Percentiles rank a stretch among this genome's conserved stretches.
These are phyloP conservation scores for Pycnomerus fuliginosus DNA, from an alignment of 2,888 invertebrate genomes.

Conservation along the genomic window DNA sequence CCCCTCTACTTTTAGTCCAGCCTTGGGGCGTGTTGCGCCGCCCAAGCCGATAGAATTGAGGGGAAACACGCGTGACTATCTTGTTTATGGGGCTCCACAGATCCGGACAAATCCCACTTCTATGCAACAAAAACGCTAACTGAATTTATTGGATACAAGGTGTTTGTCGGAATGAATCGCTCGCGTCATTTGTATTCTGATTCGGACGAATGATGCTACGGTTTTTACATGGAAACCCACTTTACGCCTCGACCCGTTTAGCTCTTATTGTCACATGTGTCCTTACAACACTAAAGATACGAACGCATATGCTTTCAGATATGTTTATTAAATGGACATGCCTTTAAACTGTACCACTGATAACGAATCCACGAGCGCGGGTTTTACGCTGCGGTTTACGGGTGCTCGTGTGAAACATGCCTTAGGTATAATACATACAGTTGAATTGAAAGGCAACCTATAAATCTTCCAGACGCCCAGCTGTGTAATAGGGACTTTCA, in stretches of 20 bases:
- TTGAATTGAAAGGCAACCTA: too few species aligned
- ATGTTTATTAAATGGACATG: constrained; percentile 54
- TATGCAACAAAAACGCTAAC: constrained; percentile 54
- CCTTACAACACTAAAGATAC: constrained; percentile 47
- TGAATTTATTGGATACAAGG: constrained; percentile 57
- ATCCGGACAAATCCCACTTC: constrained; percentile 55
- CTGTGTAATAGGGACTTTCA: too few species aligned
- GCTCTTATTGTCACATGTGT: constrained; percentile 50
- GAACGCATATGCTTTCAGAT: constrained; percentile 46
- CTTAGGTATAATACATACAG: too few species aligned
- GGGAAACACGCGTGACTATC: constrained; percentile 50
- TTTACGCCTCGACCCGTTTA: constrained; percentile 50
- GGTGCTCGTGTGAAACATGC: too few species aligned
- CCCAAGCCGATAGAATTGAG: constrained; percentile 35
- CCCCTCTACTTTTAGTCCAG: constrained; percentile 37
- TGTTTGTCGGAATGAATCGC: constrained; percentile 56
- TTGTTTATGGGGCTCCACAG: constrained; percentile 54
- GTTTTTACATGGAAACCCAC: constrained; percentile 55
- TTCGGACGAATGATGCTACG: constrained; percentile 53
- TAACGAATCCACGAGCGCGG: constrained; percentile 17
- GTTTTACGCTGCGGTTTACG: too few species aligned
- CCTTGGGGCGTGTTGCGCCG: constrained; percentile 27
- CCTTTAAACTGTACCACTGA: constrained; percentile 41
- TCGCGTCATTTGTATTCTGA: constrained; percentile 55
- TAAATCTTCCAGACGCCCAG: too few species aligned